Evolutionary conservation across 1,140 invertebrate species (phyloP).

Genomic region (Eueides isabella): DNA sequence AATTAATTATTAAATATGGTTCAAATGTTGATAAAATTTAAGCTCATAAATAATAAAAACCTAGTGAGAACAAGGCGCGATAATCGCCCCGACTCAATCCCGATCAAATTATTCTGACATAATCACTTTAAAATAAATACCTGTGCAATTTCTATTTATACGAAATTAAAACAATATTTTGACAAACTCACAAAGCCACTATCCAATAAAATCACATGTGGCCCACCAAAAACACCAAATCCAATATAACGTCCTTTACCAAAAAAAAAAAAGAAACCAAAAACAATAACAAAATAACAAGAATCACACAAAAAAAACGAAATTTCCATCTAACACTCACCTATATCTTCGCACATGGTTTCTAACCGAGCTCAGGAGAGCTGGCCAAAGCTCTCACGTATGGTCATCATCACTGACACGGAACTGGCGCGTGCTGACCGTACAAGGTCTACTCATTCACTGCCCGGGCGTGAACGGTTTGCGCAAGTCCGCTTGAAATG

Average conservation of each 20-base stretch:
- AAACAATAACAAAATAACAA: not conserved
- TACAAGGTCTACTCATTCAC: constrained; percentile 60
- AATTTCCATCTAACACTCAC: constrained; percentile 43
- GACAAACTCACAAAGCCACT: no score
- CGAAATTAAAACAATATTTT: no score
- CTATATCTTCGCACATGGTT: constrained; percentile 64
- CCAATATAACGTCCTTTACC: not conserved
- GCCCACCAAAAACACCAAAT: not conserved
- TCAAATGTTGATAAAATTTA: no score
- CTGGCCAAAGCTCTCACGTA: constrained; percentile 55
- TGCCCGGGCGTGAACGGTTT: constrained; percentile 49
- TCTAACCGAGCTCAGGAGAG: constrained; percentile 60
- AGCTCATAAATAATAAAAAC: no score
- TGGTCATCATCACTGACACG: constrained; percentile 46
- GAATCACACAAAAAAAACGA: not conserved
- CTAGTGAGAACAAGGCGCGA: no score
- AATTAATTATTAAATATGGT: no score
- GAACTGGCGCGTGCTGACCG: constrained; percentile 42
- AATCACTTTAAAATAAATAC: no score
- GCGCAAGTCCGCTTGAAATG: constrained; percentile 43
- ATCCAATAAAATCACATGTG: no score
- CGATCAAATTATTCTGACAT: no score
- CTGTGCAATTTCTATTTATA: no score
- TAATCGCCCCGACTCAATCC: no score
- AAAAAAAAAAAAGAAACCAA: not conserved